These are phyloP conservation scores for Lissonota sp. DNA, from an alignment of 2,888 invertebrate species.

Conservation along the genomic window DNA sequence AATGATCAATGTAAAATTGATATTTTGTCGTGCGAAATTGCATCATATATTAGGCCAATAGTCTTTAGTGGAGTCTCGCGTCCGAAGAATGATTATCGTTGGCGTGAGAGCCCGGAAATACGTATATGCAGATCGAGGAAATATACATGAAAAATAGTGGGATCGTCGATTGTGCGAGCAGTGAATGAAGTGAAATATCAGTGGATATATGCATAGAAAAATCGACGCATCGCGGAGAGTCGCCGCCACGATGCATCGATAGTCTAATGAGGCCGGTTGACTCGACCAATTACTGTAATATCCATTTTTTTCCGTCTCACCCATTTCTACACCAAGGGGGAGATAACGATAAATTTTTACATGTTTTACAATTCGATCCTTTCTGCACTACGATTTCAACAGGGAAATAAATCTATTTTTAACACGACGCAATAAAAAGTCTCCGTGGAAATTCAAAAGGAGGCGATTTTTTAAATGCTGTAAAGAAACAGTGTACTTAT, in stretches of 20 bases:
- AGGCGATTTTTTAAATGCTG: too few species aligned
- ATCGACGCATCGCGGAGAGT: too few species aligned
- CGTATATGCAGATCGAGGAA: too few species aligned
- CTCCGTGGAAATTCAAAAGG: too few species aligned
- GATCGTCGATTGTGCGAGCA: slow-evolving; percentile 31
- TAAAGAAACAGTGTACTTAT: too few species aligned
- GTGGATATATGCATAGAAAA: slow-evolving; percentile 9
- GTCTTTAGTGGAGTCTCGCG: slow-evolving; percentile 11
- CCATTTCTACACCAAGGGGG: background rate
- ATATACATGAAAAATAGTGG: background rate
- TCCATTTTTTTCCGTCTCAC: background rate
- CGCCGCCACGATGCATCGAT: slow-evolving; percentile 42
- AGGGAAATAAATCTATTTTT: too few species aligned
- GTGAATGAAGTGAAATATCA: slow-evolving; percentile 39
- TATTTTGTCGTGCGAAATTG: slow-evolving; percentile 17
- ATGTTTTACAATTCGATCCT: too few species aligned
- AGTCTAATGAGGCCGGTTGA: slow-evolving; percentile 54
- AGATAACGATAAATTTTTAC: too few species aligned
- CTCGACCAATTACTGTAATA: too few species aligned
- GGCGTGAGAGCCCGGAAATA: slow-evolving; percentile 12
- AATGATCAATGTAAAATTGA: slow-evolving; percentile 37
- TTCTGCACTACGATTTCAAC: too few species aligned
- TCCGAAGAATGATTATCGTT: slow-evolving; percentile 46
- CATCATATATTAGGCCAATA: background rate
- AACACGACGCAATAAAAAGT: too few species aligned